Evolutionary conservation across 2,888 invertebrate species (phyloP).

Genomic region (Rhagonycha lutea): DNA sequence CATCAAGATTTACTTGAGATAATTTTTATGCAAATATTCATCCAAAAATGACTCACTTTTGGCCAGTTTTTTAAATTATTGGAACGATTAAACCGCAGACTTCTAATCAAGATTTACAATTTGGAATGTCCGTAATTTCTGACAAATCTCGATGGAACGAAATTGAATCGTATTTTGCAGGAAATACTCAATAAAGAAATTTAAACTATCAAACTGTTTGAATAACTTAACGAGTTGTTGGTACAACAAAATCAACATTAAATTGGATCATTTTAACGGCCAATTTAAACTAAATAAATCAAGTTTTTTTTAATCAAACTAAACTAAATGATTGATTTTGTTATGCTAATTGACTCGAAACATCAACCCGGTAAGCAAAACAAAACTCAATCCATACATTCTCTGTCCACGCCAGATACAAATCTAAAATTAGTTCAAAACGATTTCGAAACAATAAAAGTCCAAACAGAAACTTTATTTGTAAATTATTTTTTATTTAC

Average conservation of each 20-base stretch:
- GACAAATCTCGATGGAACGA: not conserved
- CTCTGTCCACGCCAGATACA: not conserved
- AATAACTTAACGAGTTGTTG: not conserved
- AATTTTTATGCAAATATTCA: not conserved
- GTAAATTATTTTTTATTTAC: not conserved
- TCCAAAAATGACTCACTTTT: not conserved
- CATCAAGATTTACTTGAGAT: not conserved
- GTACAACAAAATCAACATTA: not conserved
- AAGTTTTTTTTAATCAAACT: not conserved
- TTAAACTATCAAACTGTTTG: not conserved
- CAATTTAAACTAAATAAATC: not conserved
- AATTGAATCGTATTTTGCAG: not conserved
- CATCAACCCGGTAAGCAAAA: not conserved
- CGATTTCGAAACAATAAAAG: not conserved
- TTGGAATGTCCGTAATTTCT: not conserved
- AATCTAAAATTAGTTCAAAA: not conserved
- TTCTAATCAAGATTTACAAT: not conserved
- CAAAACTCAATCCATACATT: not conserved
- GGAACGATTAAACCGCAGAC: not conserved
- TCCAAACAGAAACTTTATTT: not conserved
- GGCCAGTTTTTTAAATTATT: not conserved
- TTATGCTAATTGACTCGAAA: not conserved
- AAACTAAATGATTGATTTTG: not conserved
- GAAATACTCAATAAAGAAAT: not conserved
- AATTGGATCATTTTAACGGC: not conserved